Evolutionary conservation across 2,888 invertebrate species (phyloP).

Genomic region (Machimus rusticus): DNA sequence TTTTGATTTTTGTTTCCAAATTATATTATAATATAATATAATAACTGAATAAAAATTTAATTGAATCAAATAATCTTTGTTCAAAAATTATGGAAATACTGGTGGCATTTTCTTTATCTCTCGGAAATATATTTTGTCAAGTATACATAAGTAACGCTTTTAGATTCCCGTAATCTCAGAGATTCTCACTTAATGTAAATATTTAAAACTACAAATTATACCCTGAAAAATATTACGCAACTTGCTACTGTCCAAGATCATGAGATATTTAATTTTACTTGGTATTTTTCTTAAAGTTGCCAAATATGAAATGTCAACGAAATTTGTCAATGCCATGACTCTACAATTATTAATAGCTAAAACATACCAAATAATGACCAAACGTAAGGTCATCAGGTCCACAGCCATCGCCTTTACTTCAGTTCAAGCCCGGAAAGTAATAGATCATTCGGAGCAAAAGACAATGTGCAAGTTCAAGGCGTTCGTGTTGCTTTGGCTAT

Average conservation of each 20-base stretch:
- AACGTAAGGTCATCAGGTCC: not conserved
- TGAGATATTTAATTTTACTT: not conserved
- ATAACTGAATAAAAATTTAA: not conserved
- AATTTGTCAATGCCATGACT: not conserved
- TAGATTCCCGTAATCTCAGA: not conserved
- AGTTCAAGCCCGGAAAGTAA: not conserved
- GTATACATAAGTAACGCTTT: not conserved
- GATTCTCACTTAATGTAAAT: not conserved
- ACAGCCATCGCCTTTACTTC: not conserved
- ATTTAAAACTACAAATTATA: not conserved
- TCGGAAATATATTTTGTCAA: not conserved
- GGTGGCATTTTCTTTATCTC: not conserved
- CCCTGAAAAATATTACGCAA: not conserved
- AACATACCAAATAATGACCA: not conserved
- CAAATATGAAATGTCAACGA: not conserved
- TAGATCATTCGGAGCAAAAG: not conserved
- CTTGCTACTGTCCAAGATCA: not conserved
- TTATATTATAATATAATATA: too few relatives aligned
- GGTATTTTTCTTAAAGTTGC: not conserved
- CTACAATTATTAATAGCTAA: not conserved
- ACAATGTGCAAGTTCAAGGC: not conserved
- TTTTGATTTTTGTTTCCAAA: too few relatives aligned
- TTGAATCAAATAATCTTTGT: not conserved
- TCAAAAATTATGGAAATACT: too few relatives aligned
- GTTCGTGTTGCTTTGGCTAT: not conserved